Base-by-base conservation (phyloP, 2,888 invertebrate genomes). In the Digitonthophagus gazella region DNA sequence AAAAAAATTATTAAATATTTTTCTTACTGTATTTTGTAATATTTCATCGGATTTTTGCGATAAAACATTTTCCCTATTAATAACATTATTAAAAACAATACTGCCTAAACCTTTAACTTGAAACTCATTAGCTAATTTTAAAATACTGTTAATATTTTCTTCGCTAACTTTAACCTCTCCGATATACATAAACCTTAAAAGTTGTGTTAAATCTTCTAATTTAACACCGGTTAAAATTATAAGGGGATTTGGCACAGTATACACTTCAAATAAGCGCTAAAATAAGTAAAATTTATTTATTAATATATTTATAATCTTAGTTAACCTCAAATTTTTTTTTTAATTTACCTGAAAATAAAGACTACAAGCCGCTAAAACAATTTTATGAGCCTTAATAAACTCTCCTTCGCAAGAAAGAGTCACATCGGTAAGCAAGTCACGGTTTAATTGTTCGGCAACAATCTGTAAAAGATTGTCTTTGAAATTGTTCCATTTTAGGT, bases 401-500 rank as follows among this genome's bases (percentile, higher is more conserved):
- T 82, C 80, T 15, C 84, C 84, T 73, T 85, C 83, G 72, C 85
- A 85, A 22, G 82, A 80, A 14, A 86, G 73, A 6, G 85, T 84
- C 44, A 85, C 84, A 76, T 86, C 86, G 3, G 84, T 85, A 15
- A 85, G 75, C 67, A 76, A 76, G 74, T 84, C 84, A 20, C 76
- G 77, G 22, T 80, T 78, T 66, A 83, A 81, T 69, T 85, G 84
- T 70, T 85, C 84, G 2, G 79, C 72, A 71, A 85, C 83, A 57
- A 84, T 82, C 79, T 84, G 81, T 18, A 85, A 73, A 63, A 86
- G 80, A 73, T 85, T 85, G 70, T 79, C 81, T n/a, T 82, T 80
- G 67, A 85, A 84, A 74, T 84, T 85, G 72, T 84, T 85, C 85
- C 85, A 86, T 74, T 83, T 80, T 64, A 85, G 76, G 76, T 84